phyloP scores from a whole-genome alignment of 2,113 vertebrate genomes.

The Sterna hirundo region DNA sequence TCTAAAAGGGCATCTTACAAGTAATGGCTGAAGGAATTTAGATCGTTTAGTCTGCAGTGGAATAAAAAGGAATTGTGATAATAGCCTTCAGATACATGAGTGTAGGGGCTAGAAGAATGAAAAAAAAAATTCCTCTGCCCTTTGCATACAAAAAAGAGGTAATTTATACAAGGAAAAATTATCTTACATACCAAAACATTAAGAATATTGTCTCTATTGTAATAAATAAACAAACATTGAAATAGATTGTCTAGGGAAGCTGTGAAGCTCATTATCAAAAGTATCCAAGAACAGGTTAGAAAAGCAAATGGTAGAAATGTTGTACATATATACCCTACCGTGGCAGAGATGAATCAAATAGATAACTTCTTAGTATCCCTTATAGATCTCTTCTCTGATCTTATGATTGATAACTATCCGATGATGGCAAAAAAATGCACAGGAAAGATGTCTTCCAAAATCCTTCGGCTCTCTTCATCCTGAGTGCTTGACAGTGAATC shows the following conservation, averaged over 20 bases:
- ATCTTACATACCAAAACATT: not conserved
- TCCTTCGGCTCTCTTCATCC: not conserved
- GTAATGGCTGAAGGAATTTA: not conserved
- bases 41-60: not conserved
- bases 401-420: not conserved
- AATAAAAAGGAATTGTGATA: not conserved
- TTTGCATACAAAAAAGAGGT: not conserved
- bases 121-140: not conserved
- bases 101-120: not conserved
- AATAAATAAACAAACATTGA: not conserved
- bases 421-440: not conserved
- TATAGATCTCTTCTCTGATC: not conserved
- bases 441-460: not conserved
- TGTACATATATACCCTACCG: not conserved
- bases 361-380: not conserved
- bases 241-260: not conserved
- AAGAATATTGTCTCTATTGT: not conserved
- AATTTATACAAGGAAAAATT: not conserved
- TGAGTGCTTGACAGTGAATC: not conserved
- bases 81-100: not conserved
- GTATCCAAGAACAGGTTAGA: not conserved
- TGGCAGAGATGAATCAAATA: not conserved
- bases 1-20: not conserved
- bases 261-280: not conserved
- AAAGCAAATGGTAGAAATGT: not conserved